A percentile compares a stretch with the other conserved stretches of the same genome.
phyloP scores from a whole-genome alignment of 2,888 invertebrate species.

The Iphiclides podalirius region DNA sequence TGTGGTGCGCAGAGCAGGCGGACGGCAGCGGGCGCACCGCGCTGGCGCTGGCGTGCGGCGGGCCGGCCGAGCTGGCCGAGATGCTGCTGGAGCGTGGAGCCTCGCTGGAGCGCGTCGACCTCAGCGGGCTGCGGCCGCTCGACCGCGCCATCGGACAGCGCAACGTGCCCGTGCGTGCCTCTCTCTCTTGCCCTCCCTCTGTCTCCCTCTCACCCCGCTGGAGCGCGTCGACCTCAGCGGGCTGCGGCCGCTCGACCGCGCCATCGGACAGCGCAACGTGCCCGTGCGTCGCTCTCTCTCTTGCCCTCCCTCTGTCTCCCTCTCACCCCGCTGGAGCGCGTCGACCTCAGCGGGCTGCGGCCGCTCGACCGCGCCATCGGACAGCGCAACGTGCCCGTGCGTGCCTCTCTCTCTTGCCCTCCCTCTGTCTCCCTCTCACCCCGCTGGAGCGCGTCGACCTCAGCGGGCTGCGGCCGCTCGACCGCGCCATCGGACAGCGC shows the following conservation, averaged over 20 bases:
- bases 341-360: conserved; percentile 94
- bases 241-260: conserved; percentile 94
- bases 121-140: conserved; percentile 94
- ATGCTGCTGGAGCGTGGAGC: conserved; percentile 93
- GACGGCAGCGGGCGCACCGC: conserved; percentile 94
- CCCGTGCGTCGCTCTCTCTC: conserved; percentile 58
- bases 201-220: conserved; percentile 90
- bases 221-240: conserved; percentile 96
- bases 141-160: conserved; percentile 96
- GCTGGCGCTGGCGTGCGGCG: conserved; percentile 90
- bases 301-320: background rate
- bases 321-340: conserved; percentile 93
- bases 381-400: conserved; percentile 89
- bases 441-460: conserved; percentile 94
- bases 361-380: conserved; percentile 96
- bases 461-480: conserved; percentile 94
- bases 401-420: conserved; percentile 27
- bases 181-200: background rate
- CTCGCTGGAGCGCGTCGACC: conserved; percentile 93
- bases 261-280: conserved; percentile 94
- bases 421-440: conserved; percentile 78
- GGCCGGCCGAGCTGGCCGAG: conserved; percentile 87
- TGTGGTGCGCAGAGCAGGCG: conserved; percentile 83
- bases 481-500: conserved; percentile 94
- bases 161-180: conserved; percentile 83